phyloP scores from a whole-genome alignment of 1,140 invertebrate genomes.

The Adoxophyes honmai region DNA sequence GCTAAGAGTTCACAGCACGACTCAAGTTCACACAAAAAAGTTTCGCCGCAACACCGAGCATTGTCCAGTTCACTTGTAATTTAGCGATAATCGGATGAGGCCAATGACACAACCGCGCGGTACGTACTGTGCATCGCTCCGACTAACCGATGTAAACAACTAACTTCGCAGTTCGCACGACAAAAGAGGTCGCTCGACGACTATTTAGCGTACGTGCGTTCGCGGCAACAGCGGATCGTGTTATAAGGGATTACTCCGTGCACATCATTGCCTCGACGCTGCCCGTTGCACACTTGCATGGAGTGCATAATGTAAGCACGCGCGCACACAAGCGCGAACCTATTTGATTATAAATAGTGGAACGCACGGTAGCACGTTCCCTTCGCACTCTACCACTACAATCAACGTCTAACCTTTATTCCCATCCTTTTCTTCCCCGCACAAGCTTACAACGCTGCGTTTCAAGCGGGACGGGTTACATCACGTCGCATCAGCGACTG shows the following conservation, averaged over 20 bases:
- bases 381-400: slow-evolving; percentile 69
- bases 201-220: slow-evolving; percentile 62
- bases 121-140: slow-evolving; percentile 63
- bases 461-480: slow-evolving; percentile 61
- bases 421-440: slow-evolving; percentile 37
- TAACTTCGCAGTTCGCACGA: slow-evolving; percentile 59
- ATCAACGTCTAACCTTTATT: slow-evolving; percentile 53
- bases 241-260: slow-evolving; percentile 75
- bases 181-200: slow-evolving; percentile 66
- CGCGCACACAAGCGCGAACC: slow-evolving; percentile 54
- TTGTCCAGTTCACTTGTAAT: slow-evolving; percentile 64
- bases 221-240: slow-evolving; percentile 67
- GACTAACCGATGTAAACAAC: slow-evolving; percentile 66
- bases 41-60: slow-evolving; percentile 50
- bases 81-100: slow-evolving; percentile 54
- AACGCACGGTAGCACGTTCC: slow-evolving; percentile 76
- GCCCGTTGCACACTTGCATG: slow-evolving; percentile 45
- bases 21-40: slow-evolving; percentile 52
- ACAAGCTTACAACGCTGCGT: slow-evolving; percentile 26
- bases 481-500: slow-evolving; percentile 51
- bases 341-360: slow-evolving; percentile 76
- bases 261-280: slow-evolving; percentile 71
- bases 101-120: slow-evolving; percentile 67
- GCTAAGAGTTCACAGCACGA: slow-evolving; percentile 19
- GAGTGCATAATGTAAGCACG: slow-evolving; percentile 67